Evolutionary conservation across 1,140 invertebrate species (phyloP), one percentile per base, ranked within the genome.

Genomic region (Ptiloglossa arizonensis): DNA sequence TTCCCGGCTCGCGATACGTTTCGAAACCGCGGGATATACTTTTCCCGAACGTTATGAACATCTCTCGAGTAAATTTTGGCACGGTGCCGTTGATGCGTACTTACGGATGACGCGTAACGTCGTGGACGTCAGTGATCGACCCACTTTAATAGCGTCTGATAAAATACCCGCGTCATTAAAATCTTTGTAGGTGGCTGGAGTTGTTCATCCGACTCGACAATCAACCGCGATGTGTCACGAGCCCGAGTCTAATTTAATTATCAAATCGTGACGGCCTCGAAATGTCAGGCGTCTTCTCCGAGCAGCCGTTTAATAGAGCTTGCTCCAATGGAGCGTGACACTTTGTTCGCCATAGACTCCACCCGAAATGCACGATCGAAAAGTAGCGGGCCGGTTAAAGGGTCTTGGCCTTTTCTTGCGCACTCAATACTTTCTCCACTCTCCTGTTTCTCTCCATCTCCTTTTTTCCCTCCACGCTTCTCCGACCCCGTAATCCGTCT

Each of bases 51-150:
- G 48, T 9, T 56, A 62, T 13, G 24, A 70, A 38, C 22, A 13
- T 44, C 63, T 82, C 60, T 52, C 44, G 29, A 54, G 44, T 29
- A 74, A 79, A 74, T 78, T 57, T 83, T 83, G 80, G 81, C 75
- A 46, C 44, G 1, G 35, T 70, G 75, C 75, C 68, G 41, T 52
- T 44, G 64, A 74, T 63, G 59, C 48, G 69, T 79, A 57, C 50
- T 69, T 64, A 41, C 41, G 38, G 27, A 59, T 38, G 62, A 75
- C 52, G 41, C 24, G 56, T 71, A 62, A 75, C 24, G 22, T 67
- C 27, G 76, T 67, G 67, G 72, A 57, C 41, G 24, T 9, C n/a
- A 48, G 82, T 71, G 81, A 80, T 80, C 71, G 81, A 80, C 81
- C 82, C 67, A 84, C 32, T 84, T 84, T 69, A 74, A 57, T 66